Conservation (phyloP, 2,888 invertebrate species). For the Coenonympha glycerion region DNA sequence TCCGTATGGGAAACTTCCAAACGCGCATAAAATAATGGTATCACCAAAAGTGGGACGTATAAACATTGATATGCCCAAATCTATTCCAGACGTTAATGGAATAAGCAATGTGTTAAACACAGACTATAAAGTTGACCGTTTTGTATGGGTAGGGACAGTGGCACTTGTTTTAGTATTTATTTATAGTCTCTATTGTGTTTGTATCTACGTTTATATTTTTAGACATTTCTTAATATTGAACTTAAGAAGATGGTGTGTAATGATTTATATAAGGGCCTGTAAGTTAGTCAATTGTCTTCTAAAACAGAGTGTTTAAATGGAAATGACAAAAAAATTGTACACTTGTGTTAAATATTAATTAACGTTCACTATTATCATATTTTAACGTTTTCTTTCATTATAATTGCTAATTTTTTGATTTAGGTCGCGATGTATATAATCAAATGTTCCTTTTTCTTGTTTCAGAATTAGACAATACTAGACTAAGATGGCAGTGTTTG, state of each 20-base stretch:
- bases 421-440: too few species aligned
- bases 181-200: conserved; percentile 46
- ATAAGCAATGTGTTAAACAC: conserved; percentile 35
- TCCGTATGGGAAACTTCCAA: conserved; percentile 32
- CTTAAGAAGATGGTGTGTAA: neutral
- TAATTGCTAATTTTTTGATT: neutral
- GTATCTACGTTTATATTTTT: conserved; percentile 27
- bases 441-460: conserved; percentile 13
- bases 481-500: conserved; percentile 84
- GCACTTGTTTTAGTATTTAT: conserved; percentile 60
- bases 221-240: conserved; percentile 14
- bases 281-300: too few species aligned
- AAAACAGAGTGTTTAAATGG: too few species aligned
- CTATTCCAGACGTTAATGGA: conserved; percentile 11
- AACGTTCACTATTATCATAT: too few species aligned
- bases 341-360: too few species aligned
- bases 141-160: conserved; percentile 60
- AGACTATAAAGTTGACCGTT: conserved; percentile 53
- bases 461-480: conserved; percentile 35
- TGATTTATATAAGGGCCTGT: neutral
- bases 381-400: too few species aligned
- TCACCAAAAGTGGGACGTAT: conserved; percentile 34
- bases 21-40: conserved; percentile 28
- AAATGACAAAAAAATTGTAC: too few species aligned
- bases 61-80: conserved; percentile 33